Evolutionary conservation across 2,888 invertebrate species (phyloP).

Genomic region (Cheilosia urbana): DNA sequence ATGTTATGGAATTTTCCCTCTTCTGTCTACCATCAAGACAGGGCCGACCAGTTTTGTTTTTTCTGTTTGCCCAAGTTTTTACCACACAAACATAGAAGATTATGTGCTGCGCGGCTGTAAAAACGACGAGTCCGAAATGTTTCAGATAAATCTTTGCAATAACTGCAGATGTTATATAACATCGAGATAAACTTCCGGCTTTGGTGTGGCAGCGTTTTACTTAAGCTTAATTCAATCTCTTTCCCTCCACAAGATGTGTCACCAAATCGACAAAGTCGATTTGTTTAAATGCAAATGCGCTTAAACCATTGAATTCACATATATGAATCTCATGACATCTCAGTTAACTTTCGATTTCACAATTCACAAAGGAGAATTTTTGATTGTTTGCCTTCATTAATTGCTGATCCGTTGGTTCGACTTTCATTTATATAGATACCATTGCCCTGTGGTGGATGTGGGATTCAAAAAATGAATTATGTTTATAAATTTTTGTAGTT

Average conservation of each 20-base stretch:
- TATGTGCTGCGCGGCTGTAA: not conserved
- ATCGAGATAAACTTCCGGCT: conserved; percentile 29
- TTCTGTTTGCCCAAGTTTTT: conserved; percentile 12
- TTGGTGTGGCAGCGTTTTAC: conserved; percentile 21
- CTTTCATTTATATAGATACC: conserved; percentile 15
- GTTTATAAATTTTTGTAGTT: not conserved
- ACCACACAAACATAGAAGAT: conserved; percentile 10
- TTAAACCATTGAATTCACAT: not conserved
- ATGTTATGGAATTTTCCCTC: conserved; percentile 24
- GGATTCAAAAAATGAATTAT: not conserved
- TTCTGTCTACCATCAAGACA: not conserved
- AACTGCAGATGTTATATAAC: conserved; percentile 48
- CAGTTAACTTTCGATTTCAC: conserved; percentile 41
- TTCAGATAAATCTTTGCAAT: conserved; percentile 48
- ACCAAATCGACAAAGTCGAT: conserved; percentile 1
- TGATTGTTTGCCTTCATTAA: not conserved
- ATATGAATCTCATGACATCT: conserved; percentile 1
- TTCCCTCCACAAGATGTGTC: conserved; percentile 39
- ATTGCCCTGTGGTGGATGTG: not conserved
- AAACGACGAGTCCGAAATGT: conserved; percentile 27
- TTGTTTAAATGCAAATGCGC: conserved; percentile 14
- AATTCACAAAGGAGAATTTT: conserved; percentile 4
- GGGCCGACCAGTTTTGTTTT: conserved; percentile 8
- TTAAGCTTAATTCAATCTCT: conserved; percentile 35
- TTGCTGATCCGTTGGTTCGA: conserved; percentile 3